phyloP scores from a whole-genome alignment of 92 coral and sea anemone genomes.

The Epizoanthus scotinus region DNA sequence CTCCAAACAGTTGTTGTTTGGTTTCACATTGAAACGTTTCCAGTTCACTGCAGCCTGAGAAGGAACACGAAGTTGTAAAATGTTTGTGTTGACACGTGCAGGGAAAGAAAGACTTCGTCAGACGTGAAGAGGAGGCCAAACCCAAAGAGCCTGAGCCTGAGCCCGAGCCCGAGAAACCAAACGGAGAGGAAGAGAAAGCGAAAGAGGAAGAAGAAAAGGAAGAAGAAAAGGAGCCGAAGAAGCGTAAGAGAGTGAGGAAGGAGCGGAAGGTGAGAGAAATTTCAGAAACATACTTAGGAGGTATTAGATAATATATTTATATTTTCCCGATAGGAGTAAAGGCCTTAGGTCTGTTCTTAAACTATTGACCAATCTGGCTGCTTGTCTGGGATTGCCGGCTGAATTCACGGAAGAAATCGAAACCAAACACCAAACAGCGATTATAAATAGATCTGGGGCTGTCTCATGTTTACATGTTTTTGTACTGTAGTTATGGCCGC shows the following conservation, averaged over 20 bases:
- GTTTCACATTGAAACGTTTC: too few relatives aligned
- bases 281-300: neutral
- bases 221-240: neutral
- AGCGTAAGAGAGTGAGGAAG: slow-evolving; percentile 12
- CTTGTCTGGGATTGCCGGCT: too few relatives aligned
- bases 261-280: slow-evolving; percentile 18
- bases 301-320: neutral
- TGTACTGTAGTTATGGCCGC: too few relatives aligned
- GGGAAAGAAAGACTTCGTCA: slow-evolving; percentile 79
- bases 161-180: neutral
- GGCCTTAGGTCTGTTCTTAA: too few relatives aligned
- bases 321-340: neutral
- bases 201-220: neutral
- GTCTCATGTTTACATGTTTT: too few relatives aligned
- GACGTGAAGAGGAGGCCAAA: slow-evolving; percentile 42
- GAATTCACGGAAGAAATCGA: too few relatives aligned
- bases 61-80: neutral
- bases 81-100: slow-evolving; percentile 2
- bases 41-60: too few relatives aligned
- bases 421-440: too few relatives aligned
- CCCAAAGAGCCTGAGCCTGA: slow-evolving; percentile 30
- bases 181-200: slow-evolving; percentile 3
- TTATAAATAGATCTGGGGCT: too few relatives aligned
- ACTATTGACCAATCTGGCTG: too few relatives aligned
- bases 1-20: too few relatives aligned